Base-by-base conservation (phyloP, 2,113 vertebrate genomes). In the Trochalopteron elliotii region DNA sequence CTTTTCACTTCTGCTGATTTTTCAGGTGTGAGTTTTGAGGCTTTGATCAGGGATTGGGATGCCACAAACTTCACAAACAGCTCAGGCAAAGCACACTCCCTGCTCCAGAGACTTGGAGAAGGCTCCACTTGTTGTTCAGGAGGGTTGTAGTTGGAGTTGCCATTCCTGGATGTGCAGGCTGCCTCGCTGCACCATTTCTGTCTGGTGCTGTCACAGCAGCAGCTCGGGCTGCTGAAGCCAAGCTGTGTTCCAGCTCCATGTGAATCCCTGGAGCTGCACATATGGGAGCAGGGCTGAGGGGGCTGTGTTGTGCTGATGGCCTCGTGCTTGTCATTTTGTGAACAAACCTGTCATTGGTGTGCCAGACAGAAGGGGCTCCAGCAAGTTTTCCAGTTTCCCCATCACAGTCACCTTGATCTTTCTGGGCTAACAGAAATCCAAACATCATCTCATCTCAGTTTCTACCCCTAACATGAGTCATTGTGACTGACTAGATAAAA, bases 331-430 rank as follows among this genome's bases (percentile, higher is more conserved):
- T 87, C 87, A 87, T 93, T 83, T 91, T 89, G 78, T 89, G 91
- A 93, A 91, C 93, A 95, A 87, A 94, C 77, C 93, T 95, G 93
- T 84, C 84, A 78, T 71, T 71, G 64, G 67, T 3, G 50, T 75
- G 92, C 84, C 84, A 94, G 95, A 79, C 92, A 75, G 84, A 78
- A 89, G 90, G 87, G 69, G 44, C 69, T 91, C 89, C 84, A 81
- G 95, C 90, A 95, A 64, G 25, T 77, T 93, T 80, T 83, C 80
- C 72, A 83, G 76, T 83, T 95, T 70, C 64, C 37, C 18, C 17
- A 17, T 87, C 72, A 59, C 59, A 27, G 68, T 59, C 90, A 91
- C 92, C 77, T 93, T 71, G 63, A 87, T 91, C 84, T 95, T 89
- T 91, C 63, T 84, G 69, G 91, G 82, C 89, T 87, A 75, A 47